Conservation (phyloP, 2,888 invertebrate genomes). For the Agelastica alni region DNA sequence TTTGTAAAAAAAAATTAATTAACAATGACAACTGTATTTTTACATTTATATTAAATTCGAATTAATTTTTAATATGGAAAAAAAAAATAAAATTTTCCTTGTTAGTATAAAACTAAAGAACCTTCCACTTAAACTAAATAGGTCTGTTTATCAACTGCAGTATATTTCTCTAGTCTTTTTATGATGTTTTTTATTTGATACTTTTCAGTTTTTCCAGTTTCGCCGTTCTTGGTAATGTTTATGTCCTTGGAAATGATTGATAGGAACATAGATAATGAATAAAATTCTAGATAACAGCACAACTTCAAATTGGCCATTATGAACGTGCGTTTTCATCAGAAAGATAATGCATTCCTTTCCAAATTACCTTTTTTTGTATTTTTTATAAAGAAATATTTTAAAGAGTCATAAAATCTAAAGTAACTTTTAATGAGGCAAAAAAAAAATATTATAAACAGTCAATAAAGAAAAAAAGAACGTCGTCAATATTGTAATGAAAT, state of each 20-base stretch:
- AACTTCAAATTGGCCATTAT: constrained; percentile 16
- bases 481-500: too few species aligned
- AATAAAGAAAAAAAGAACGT: too few species aligned
- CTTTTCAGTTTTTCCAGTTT: constrained; percentile 3
- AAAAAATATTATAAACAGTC: too few species aligned
- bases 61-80: background rate
- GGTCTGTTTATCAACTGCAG: background rate
- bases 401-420: too few species aligned
- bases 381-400: constrained; percentile 2
- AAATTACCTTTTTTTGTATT: constrained; percentile 4
- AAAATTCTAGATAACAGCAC: constrained; percentile 15
- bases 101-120: background rate
- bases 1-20: background rate
- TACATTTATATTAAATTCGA: background rate
- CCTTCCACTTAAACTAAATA: background rate
- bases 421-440: too few species aligned
- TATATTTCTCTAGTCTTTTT: background rate
- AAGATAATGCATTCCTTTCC: constrained; percentile 15
- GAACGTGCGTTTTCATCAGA: constrained; percentile 10
- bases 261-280: constrained; percentile 14
- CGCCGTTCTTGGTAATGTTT: background rate
- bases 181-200: background rate
- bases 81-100: background rate
- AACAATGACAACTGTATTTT: background rate
- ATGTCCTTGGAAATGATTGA: constrained; percentile 11